Base-by-base conservation (phyloP, 30 jellyfish, hydroid and myxozoan genomes). In the Turritopsis dohrnii region DNA sequence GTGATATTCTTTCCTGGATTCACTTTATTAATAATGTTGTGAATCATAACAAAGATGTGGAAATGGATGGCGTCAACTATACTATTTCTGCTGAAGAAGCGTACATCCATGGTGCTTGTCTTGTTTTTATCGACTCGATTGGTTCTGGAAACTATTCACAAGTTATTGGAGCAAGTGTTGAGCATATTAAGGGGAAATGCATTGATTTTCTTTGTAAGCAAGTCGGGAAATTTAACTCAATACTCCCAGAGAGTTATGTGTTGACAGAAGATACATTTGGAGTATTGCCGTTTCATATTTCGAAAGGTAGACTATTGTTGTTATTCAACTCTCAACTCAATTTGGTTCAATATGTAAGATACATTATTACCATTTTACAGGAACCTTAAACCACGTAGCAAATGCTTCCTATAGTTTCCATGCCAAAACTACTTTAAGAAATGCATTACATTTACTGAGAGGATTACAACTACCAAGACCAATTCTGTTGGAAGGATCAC, bases 401-500 rank as follows among this genome's bases (percentile, higher is more conserved):
- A 74, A 22, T 22, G 69, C 83, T 31, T 28, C 75, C 23, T 90
- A 90, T 29, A 80, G 92, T 74, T 71, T 90, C 19, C 71, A 83
- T 18, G 88, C 97, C n/a, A 81, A 77, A 76, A 86, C 97, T 22
- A 93, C 98, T 26, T 83, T 86, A n/a, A 89, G 86, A 80, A 93
- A 93, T 81, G 89, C 96, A 5, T 30, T 93, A 75, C 81, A 90
- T 72, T 86, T 93, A 18, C 54, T 88, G 74, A 86, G 98, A 9
- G 98, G 90, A 18, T 29, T 93, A 83, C 95, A 93, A 81, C 71
- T 93, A 66, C 25, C 96, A 54, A 87, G 96, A 27, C 99, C 99
- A 75, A 82, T 95, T 71, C 95, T 95, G 23, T 90, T 95, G 41
- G 99, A 95, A 87, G 99, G 99, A 25, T 88, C 99, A 18, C 99